Base-by-base conservation (phyloP, 1,140 invertebrate genomes). In the Drosophila pandora region DNA sequence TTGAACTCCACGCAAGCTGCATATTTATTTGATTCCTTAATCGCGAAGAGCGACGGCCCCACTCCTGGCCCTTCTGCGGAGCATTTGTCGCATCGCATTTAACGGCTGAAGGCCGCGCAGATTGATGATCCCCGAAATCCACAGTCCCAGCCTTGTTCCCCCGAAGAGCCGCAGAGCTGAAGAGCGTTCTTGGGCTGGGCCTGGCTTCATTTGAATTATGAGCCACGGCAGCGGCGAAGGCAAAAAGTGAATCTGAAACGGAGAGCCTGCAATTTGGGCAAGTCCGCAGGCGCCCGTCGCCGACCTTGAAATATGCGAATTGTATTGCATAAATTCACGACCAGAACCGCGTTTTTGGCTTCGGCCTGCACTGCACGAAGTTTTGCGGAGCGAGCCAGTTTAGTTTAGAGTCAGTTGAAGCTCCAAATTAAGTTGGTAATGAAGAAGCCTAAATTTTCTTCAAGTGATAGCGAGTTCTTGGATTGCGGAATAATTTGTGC, bases 1-100 rank as follows among this genome's bases (percentile, higher is more conserved):
- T 53, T 88, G 82, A 85, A 82, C 82, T 30, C 34, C 13, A 21
- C 28, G 10, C 57, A 67, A 68, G 78, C 77, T 67, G 73, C 68
- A 75, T 74, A 87, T 85, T 85, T 85, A 87, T 85, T 87, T 78
- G 78, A 73, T 63, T 75, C 81, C 83, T 85, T 88, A 85, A 85
- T 85, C 78, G 68, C 65, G 55, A 22, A 67, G 70, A 71, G n/a
- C 45, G 61, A 65, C 62, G 10, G 34, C 9, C 32, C 25, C 5
- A 28, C 25, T 28, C 32, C 32, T 32, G 32, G 8, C 8, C 28
- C 59, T 49, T 58, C 54, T 68, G 72, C 13, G 37, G 57, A 13
- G 80, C 70, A 84, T 84, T 84, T 84, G 80, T 84, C 80, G 83
- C 83, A 72, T 69, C 74, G 79, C 71, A 83, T 87, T 87, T 88